These are phyloP conservation scores for Mobula birostris DNA, from an alignment of 2,113 vertebrate species.

Conservation along the genomic window DNA sequence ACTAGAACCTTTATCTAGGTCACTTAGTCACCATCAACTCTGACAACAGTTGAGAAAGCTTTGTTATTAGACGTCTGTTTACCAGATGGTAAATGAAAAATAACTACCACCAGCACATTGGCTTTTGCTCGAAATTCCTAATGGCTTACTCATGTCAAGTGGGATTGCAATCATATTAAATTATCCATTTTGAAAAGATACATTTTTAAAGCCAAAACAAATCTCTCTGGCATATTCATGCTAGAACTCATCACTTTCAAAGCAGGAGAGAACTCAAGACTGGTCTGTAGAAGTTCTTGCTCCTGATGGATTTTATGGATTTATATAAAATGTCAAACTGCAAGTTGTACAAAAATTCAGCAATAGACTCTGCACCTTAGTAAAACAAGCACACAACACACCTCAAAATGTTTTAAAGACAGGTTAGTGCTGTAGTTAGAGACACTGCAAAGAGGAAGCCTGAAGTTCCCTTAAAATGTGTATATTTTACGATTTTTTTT, in stretches of 20 bases:
- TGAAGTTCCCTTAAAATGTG: too few relatives aligned
- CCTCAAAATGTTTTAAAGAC: too few relatives aligned
- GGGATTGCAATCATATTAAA: slow-evolving; percentile 11
- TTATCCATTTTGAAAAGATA: background rate
- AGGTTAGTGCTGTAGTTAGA: too few relatives aligned
- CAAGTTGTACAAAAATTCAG: background rate
- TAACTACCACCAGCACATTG: slow-evolving; percentile 10
- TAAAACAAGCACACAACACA: too few relatives aligned
- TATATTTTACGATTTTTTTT: too few relatives aligned
- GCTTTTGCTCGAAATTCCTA: background rate
- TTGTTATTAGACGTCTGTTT: background rate
- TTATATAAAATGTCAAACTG: background rate
- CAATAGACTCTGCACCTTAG: too few relatives aligned
- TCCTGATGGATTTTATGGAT: background rate
- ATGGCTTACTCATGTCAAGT: background rate
- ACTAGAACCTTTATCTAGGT: background rate
- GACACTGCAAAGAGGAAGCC: too few relatives aligned
- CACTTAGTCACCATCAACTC: background rate
- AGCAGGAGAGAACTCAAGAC: too few relatives aligned
- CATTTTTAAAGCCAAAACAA: background rate
- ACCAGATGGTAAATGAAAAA: background rate
- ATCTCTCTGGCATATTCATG: background rate
- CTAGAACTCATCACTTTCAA: background rate
- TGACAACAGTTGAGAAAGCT: background rate
- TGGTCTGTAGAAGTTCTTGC: background rate